A percentile compares a stretch with the other conserved stretches of the same genome.
These are phyloP conservation scores for Neoaliturus tenellus DNA, from an alignment of 2,888 invertebrate genomes.

Conservation along the genomic window DNA sequence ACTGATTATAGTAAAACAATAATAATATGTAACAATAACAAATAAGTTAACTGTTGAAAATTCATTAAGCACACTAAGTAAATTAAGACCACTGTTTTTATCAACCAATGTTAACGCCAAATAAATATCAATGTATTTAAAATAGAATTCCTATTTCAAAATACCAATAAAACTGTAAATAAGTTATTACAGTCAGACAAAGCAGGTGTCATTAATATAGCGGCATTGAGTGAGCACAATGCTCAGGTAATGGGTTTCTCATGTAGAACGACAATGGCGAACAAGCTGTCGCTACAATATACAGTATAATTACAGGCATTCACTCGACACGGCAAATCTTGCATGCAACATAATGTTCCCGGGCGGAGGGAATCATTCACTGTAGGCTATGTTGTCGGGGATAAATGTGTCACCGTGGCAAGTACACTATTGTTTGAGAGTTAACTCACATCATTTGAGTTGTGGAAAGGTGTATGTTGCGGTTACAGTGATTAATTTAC, in stretches of 20 bases:
- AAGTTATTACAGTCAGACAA: not conserved
- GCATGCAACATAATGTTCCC: not conserved
- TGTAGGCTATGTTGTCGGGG: not conserved
- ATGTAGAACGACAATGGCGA: not conserved
- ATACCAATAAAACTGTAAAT: not conserved
- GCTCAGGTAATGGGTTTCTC: not conserved
- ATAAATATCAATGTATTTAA: too few relatives aligned
- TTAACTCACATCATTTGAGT: not conserved
- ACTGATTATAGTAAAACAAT: too few relatives aligned
- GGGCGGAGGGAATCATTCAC: not conserved
- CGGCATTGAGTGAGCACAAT: not conserved
- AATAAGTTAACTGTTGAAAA: too few relatives aligned
- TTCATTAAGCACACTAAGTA: too few relatives aligned
- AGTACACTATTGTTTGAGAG: not conserved
- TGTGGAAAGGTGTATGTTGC: too few relatives aligned
- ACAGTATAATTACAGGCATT: constrained; percentile 14
- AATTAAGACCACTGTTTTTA: too few relatives aligned
- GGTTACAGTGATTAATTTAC: too few relatives aligned
- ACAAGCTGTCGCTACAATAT: not conserved
- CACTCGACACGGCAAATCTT: not conserved
- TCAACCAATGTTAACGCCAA: too few relatives aligned
- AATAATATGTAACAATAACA: too few relatives aligned
- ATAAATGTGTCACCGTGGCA: not conserved
- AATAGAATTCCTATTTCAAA: too few relatives aligned
- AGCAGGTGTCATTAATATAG: not conserved